A percentile compares a stretch with the other conserved stretches of the same genome.
Conservation (phyloP, 1,140 invertebrate genomes). For the Zelostemma sp. region DNA sequence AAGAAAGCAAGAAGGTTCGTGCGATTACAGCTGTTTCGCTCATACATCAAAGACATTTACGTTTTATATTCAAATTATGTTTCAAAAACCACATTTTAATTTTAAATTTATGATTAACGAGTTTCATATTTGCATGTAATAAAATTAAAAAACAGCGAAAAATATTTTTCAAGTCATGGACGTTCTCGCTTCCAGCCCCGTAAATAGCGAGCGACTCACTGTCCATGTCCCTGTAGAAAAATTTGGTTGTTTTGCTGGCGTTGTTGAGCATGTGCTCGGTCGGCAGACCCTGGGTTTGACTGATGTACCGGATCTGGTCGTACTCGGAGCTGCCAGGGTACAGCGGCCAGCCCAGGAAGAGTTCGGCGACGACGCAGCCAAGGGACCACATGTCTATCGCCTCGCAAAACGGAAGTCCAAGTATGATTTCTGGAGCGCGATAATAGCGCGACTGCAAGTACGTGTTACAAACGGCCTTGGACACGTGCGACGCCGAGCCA, state of each 20-base stretch:
- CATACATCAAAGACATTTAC: too few species aligned
- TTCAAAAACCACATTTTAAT: too few species aligned
- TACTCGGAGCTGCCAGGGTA: constrained; percentile 99
- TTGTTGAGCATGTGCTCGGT: constrained; percentile 99
- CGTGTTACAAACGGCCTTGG: constrained; percentile 99
- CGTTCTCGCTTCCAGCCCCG: too few species aligned
- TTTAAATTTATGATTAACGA: too few species aligned
- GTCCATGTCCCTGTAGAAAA: constrained; percentile 97
- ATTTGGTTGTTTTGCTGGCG: constrained; percentile 98
- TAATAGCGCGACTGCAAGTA: constrained; percentile 99
- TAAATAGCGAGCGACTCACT: too few species aligned
- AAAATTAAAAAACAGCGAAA: too few species aligned
- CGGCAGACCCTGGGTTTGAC: constrained; percentile 93
- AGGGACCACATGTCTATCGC: constrained; percentile 99
- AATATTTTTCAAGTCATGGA: too few species aligned
- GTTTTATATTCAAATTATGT: too few species aligned
- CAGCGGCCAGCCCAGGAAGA: constrained; percentile 99
- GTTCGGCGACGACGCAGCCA: constrained; percentile 98
- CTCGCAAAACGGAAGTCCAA: constrained; percentile 98
- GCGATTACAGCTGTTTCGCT: too few species aligned
- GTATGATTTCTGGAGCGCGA: constrained; percentile 98
- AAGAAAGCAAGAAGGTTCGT: too few species aligned
- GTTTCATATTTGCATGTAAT: too few species aligned
- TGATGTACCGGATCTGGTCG: constrained; percentile 96
- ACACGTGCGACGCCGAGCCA: constrained; percentile 98